Evolutionary conservation across 2,888 invertebrate species (phyloP).

Genomic region (Pteria penguin): DNA sequence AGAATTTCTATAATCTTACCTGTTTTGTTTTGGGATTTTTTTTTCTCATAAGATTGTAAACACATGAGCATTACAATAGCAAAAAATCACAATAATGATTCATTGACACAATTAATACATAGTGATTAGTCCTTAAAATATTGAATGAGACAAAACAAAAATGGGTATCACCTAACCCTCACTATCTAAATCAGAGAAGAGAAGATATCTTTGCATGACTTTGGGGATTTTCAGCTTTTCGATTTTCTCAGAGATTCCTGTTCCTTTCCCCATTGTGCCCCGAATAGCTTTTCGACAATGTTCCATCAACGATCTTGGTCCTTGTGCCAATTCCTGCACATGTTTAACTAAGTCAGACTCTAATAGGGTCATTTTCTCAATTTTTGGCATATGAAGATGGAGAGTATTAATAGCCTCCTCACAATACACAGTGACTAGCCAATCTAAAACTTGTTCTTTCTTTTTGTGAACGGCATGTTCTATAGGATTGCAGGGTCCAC

Average conservation of each 20-base stretch:
- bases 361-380: slow-evolving; percentile 38
- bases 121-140: no score
- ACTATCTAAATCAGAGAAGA: slow-evolving; percentile 61
- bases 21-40: no score
- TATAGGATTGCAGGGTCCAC: slow-evolving; percentile 68
- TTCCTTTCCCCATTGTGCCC: slow-evolving; percentile 52
- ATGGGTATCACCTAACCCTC: no score
- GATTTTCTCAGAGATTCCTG: slow-evolving; percentile 51
- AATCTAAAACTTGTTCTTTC: slow-evolving; percentile 59
- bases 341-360: slow-evolving; percentile 30
- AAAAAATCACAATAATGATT: no score
- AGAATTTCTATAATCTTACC: no score
- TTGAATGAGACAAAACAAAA: no score
- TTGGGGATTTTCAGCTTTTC: slow-evolving; percentile 61
- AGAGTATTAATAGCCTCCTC: slow-evolving; percentile 61
- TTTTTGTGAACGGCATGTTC: slow-evolving; percentile 71
- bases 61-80: no score
- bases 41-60: no score
- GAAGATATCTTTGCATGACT: slow-evolving; percentile 58
- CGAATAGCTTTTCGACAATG: slow-evolving; percentile 63
- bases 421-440: slow-evolving; percentile 66
- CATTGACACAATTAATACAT: no score
- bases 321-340: slow-evolving; percentile 41
- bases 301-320: slow-evolving; percentile 60
- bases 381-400: slow-evolving; percentile 27